Evolutionary conservation across 2,797 vertebrate species (phyloP).

Genomic region (Okamejei kenojei): DNA sequence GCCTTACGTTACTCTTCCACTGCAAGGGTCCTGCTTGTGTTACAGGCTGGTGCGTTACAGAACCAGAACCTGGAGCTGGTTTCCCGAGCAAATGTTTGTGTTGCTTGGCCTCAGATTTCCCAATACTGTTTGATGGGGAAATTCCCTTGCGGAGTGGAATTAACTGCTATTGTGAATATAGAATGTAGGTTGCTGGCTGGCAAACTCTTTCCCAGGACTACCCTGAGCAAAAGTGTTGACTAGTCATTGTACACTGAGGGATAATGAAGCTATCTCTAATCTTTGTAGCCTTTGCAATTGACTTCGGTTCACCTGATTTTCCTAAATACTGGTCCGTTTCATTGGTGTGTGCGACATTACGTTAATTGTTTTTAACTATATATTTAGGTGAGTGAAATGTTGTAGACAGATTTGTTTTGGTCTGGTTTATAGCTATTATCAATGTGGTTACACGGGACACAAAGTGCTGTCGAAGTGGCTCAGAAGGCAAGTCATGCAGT

Average conservation of each 20-base stretch:
- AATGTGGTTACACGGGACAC: no score
- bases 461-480: no score
- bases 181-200: not conserved
- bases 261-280: not conserved
- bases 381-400: not conserved
- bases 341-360: not conserved
- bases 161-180: not conserved
- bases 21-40: constrained; percentile 9
- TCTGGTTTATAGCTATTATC: not conserved
- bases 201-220: not conserved
- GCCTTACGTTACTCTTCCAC: not conserved
- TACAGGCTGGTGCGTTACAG: not conserved
- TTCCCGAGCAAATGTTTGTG: not conserved
- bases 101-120: constrained; percentile 26
- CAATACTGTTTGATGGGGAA: not conserved
- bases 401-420: not conserved
- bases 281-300: not conserved
- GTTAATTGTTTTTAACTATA: not conserved
- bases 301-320: not conserved
- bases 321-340: not conserved
- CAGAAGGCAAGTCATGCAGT: no score
- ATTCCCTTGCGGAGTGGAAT: not conserved
- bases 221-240: not conserved
- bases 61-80: not conserved
- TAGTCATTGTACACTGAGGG: not conserved